Percentiles rank a stretch among this genome's conserved stretches.
Conservation (phyloP, 2,797 vertebrate species). For the Galaxias olidus region DNA sequence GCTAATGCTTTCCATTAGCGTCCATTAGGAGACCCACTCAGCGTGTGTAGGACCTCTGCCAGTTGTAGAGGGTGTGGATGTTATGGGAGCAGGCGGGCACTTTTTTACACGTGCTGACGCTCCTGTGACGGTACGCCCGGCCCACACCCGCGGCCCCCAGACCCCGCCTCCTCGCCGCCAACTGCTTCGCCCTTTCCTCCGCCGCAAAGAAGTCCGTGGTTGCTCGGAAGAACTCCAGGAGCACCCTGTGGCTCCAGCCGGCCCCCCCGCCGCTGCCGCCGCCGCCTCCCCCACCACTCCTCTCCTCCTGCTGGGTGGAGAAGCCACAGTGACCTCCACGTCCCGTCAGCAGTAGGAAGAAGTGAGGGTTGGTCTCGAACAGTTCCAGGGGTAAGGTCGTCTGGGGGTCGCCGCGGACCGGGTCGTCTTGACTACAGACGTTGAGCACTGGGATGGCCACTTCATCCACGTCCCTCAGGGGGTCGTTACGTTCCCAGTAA, state of each 20-base stretch:
- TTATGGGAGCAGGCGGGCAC: constrained; percentile 80
- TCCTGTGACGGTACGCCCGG: constrained; percentile 72
- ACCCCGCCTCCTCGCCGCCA: constrained; percentile 69
- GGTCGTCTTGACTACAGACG: constrained; percentile 80
- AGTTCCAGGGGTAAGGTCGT: constrained; percentile 79
- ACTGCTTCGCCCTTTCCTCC: constrained; percentile 77
- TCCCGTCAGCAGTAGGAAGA: constrained; percentile 79
- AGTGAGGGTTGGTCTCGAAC: constrained; percentile 84
- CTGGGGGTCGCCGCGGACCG: constrained; percentile 71
- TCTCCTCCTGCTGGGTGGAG: constrained; percentile 55
- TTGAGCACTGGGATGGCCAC: constrained; percentile 82
- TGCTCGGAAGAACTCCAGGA: constrained; percentile 82
- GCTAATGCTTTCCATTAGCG: constrained; percentile 12
- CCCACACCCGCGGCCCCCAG: constrained; percentile 58
- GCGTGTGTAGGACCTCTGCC: constrained; percentile 85
- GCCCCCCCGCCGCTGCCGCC: constrained; percentile 17
- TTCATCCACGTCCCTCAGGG: constrained; percentile 81
- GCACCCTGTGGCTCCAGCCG: constrained; percentile 78
- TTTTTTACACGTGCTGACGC: constrained; percentile 77
- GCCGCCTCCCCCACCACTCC: constrained; percentile 14
- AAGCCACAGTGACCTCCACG: constrained; percentile 83
- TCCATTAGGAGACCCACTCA: constrained; percentile 54
- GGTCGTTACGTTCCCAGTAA: constrained; percentile 84
- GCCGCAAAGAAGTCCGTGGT: constrained; percentile 81
- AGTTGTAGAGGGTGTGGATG: constrained; percentile 82